Conservation (phyloP, 2,113 vertebrate species). For the Pelusios castaneus region DNA sequence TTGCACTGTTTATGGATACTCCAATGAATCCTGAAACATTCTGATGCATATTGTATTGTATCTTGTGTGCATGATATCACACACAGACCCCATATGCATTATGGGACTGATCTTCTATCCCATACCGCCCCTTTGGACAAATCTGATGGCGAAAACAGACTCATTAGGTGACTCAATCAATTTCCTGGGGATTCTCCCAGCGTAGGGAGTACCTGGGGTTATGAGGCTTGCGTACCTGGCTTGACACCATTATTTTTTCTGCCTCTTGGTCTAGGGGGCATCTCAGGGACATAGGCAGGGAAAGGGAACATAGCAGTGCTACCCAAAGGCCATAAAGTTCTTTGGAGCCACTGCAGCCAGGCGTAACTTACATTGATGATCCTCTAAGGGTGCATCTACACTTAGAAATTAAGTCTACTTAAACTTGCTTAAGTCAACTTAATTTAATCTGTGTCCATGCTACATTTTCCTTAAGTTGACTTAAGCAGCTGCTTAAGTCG, state of each 20-base stretch:
- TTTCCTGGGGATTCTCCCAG: background rate
- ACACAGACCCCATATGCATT: background rate
- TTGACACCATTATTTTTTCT: background rate
- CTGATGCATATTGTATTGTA: accelerated
- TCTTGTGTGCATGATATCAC: background rate
- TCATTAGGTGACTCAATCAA: background rate
- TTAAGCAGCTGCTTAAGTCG: too few relatives aligned
- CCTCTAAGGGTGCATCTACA: too few relatives aligned
- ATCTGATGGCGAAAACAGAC: background rate
- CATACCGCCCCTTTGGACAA: background rate
- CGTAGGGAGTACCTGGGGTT: accelerated
- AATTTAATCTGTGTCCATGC: too few relatives aligned
- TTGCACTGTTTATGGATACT: accelerated
- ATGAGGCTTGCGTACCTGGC: accelerated
- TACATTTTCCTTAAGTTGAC: too few relatives aligned
- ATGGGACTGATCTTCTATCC: background rate
- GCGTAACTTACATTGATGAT: background rate
- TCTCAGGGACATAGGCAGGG: accelerated
- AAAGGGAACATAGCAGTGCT: accelerated
- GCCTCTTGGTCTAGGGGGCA: background rate
- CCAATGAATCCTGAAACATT: accelerated
- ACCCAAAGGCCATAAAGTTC: accelerated
- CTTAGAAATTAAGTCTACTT: too few relatives aligned
- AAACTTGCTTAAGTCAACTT: too few relatives aligned
- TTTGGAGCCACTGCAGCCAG: background rate